Conservation (phyloP, 1,140 invertebrate species). For the Drosophila mauritiana region DNA sequence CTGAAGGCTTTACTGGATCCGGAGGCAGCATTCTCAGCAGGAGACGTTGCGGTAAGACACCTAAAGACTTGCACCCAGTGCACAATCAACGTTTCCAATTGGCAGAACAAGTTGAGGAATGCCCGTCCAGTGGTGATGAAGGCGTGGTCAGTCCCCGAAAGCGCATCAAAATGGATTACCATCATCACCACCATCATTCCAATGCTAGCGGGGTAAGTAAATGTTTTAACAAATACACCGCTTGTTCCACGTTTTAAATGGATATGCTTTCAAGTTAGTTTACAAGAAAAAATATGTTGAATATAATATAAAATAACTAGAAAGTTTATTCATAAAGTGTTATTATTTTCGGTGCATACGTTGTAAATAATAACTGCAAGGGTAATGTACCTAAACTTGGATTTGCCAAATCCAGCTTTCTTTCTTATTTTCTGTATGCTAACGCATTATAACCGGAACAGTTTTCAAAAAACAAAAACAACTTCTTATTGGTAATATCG, state of each 20-base stretch:
- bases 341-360: no score
- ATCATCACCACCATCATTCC: conserved; percentile 79
- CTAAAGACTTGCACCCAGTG: conserved; percentile 87
- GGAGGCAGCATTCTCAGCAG: conserved; percentile 28
- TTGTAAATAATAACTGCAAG: no score
- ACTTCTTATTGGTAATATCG: neutral
- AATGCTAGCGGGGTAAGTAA: conserved; percentile 83
- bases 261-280: neutral
- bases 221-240: neutral
- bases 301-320: neutral
- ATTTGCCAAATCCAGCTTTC: no score
- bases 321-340: neutral
- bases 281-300: neutral
- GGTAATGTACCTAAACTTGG: no score
- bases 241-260: neutral
- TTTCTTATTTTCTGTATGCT: no score
- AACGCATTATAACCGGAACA: neutral
- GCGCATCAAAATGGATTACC: conserved; percentile 87
- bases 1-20: conserved; percentile 2
- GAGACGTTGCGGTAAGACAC: conserved; percentile 80
- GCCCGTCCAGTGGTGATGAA: conserved; percentile 90
- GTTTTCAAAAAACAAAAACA: neutral
- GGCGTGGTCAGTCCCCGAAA: conserved; percentile 88
- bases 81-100: conserved; percentile 90
- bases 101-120: conserved; percentile 90